phyloP scores from a whole-genome alignment of 2,888 invertebrate species.

The Trypoxylon attenuatum region DNA sequence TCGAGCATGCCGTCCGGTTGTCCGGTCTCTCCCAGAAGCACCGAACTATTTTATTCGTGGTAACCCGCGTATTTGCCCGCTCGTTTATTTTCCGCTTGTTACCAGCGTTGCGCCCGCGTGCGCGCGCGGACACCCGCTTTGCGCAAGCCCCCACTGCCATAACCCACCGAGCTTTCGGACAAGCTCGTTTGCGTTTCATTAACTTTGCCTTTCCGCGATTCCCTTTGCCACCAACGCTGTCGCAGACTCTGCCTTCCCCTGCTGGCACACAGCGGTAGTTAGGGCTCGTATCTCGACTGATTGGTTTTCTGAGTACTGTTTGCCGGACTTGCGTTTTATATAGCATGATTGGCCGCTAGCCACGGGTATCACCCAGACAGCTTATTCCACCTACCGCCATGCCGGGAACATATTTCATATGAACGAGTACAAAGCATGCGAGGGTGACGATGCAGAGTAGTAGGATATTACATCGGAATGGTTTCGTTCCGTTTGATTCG shows the following conservation, averaged over 20 bases:
- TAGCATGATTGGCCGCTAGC: no score
- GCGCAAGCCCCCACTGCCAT: slow-evolving; percentile 37
- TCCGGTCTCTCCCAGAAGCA: slow-evolving; percentile 28
- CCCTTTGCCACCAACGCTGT: slow-evolving; percentile 42
- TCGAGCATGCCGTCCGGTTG: not conserved
- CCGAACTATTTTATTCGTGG: slow-evolving; percentile 59
- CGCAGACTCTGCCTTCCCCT: slow-evolving; percentile 30
- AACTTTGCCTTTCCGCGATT: slow-evolving; percentile 54
- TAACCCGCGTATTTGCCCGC: slow-evolving; percentile 53
- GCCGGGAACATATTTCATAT: no score
- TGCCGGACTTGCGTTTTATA: no score
- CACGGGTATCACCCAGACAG: no score
- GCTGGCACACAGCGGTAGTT: no score
- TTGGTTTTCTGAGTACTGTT: slow-evolving; percentile 26
- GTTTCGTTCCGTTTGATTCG: no score
- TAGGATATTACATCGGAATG: no score
- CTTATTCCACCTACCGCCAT: no score
- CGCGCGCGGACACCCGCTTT: no score
- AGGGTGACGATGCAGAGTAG: no score
- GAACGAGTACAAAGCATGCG: no score
- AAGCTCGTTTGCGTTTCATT: slow-evolving; percentile 67
- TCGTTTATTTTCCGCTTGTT: slow-evolving; percentile 61
- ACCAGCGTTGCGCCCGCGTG: slow-evolving; percentile 39
- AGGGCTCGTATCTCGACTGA: no score
- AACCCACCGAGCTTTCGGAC: slow-evolving; percentile 38